Evolutionary conservation across 2,797 vertebrate genomes (phyloP), one percentile per base, ranked within the genome.

Genomic region (Poeciliopsis presidionis): DNA sequence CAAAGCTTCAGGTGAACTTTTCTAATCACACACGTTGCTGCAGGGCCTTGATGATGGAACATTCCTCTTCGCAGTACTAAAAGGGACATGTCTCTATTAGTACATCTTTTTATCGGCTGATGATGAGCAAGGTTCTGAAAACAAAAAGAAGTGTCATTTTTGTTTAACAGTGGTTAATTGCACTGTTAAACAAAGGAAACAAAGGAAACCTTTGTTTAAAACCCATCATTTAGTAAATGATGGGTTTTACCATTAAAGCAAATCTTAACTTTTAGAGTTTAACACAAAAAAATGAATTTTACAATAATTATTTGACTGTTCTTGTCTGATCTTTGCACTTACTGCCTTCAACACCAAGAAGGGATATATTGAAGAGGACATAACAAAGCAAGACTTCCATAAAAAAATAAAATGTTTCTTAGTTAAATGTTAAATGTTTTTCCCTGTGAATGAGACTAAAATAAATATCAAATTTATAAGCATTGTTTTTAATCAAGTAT

Each of bases 1-100:
- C 28, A 70, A 70, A 45, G 67, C 67, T 70, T 70, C 28, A 70
- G 67, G 67, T 70, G 67, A 70, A 46, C 67, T 70, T 70, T 70
- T 70, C 41, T 70, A 70, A 70, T 70, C 43, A 46, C 67, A 46
- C 28, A 70, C 2, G n/a, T 70, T 70, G 41, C 67, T 70, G 25
- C 12, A 46, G 43, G 67, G 67, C 39, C 65, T 69, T 69, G 39
- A 69, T 69, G 65, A 69, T 69, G 65, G 65, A 69, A 69, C 2
- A 12, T 69, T 69, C 39, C 12, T 43, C 39, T 22, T 43, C 22
- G 5, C 39, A 69, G 65, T 43, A 69, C 11, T 69, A 43, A 12
- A 69, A 69, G 65, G 39, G 39, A 69, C 65, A 69, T 0, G 12
- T 70, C 41, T 70, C 22, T 70, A 45, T 70, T 70, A 70, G n/a